Conservation (phyloP, 92 coral and sea anemone species). For the Palythoa grandiflora region DNA sequence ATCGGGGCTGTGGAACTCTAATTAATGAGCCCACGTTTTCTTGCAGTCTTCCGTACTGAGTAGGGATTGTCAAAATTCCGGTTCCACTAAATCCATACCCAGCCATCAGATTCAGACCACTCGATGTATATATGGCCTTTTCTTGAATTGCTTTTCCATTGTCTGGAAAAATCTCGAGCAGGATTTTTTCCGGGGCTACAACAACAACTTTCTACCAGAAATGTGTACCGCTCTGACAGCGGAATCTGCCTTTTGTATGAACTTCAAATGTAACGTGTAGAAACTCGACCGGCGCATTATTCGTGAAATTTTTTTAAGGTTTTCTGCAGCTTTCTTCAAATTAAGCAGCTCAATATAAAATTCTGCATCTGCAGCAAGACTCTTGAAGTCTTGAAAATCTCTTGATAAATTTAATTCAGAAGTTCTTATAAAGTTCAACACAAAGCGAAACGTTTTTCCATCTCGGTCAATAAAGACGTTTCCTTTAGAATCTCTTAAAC, state of each 20-base stretch:
- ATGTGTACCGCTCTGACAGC: not conserved
- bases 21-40: slow-evolving; percentile 8
- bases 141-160: too few relatives aligned
- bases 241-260: slow-evolving; percentile 10
- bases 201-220: too few relatives aligned
- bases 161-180: too few relatives aligned
- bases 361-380: slow-evolving; percentile 60
- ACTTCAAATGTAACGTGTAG: slow-evolving; percentile 31
- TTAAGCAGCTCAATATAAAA: slow-evolving; percentile 49
- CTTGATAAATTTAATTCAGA: slow-evolving; percentile 12
- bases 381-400: slow-evolving; percentile 57
- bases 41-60: too few relatives aligned
- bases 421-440: not conserved
- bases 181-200: too few relatives aligned
- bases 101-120: slow-evolving; percentile 28
- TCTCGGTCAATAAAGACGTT: slow-evolving; percentile 49
- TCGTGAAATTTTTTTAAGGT: not conserved
- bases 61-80: too few relatives aligned
- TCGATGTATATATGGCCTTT: slow-evolving; percentile 1
- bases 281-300: not conserved
- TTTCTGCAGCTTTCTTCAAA: slow-evolving; percentile 40
- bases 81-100: too few relatives aligned
- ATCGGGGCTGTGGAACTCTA: slow-evolving; percentile 24
- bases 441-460: slow-evolving; percentile 56
- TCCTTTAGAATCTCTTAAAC: too few relatives aligned